phyloP scores from a whole-genome alignment of 2,113 vertebrate species.

The Phalacrocorax brasilianus region DNA sequence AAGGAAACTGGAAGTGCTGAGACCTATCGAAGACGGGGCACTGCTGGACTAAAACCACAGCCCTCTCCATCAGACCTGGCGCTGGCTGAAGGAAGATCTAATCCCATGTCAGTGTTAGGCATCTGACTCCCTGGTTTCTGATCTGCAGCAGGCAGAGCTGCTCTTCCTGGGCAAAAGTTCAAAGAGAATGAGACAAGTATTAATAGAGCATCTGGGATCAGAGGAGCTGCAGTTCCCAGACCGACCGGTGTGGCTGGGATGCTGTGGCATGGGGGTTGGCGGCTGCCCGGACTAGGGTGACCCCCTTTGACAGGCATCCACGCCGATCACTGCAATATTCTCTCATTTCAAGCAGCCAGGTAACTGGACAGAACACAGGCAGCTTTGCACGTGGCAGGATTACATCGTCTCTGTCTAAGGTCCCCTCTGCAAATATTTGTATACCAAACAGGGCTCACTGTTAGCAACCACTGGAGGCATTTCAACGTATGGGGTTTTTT shows the following conservation, averaged over 20 bases:
- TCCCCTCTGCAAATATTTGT: not conserved
- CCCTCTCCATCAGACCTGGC: not conserved
- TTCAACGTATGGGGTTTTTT: rapidly evolving
- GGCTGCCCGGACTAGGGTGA: not conserved
- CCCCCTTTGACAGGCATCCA: not conserved
- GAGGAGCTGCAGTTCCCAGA: not conserved
- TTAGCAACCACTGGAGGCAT: not conserved
- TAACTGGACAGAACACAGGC: not conserved
- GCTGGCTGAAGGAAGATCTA: not conserved
- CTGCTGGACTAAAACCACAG: not conserved
- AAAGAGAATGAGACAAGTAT: not conserved
- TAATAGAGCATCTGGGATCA: not conserved
- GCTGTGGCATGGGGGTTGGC: not conserved
- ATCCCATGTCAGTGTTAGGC: rapidly evolving
- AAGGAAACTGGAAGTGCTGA: not conserved
- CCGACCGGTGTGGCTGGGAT: not conserved
- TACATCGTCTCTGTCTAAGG: not conserved
- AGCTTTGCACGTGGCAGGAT: not conserved
- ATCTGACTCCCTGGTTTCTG: rapidly evolving
- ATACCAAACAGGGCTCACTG: not conserved
- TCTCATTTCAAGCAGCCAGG: not conserved
- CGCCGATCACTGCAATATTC: rapidly evolving
- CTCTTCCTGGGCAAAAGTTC: not conserved
- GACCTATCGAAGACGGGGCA: not conserved
- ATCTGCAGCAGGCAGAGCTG: not conserved